Evolutionary conservation across 2,888 invertebrate genomes (phyloP), one percentile per base, ranked within the genome.

Genomic region (Perizoma flavofasciatum): DNA sequence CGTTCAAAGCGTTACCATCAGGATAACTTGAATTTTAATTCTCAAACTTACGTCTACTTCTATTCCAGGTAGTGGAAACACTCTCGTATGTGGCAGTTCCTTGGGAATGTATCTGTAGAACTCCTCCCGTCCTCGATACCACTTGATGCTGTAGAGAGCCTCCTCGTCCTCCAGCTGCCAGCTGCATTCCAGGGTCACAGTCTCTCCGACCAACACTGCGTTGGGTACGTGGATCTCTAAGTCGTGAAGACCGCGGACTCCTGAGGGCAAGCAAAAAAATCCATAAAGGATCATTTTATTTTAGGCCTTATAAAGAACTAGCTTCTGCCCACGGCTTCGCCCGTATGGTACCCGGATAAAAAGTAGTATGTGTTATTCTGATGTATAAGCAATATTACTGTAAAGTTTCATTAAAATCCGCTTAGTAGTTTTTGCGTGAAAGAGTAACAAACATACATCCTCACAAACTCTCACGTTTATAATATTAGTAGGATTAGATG

Each of bases 41-140:
- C 6, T 35, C 5, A 59, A 63, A 95, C 96, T 95, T 86, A 96
- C 96, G 84, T 96, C 95, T 50, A 96, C 95, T 82, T 94, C 94
- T 52, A 93, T 90, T 56, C 95, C 95, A 6, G 95, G 94, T 52
- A 95, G 86, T 0, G 95, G 94, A 77, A 96, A 96, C 33, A 95
- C 95, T 70, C 94, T 93, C 33, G 95, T 95, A 71, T 95, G 95
- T 4, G 96, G 96, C 68, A 95, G 85, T 81, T 96, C 96, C 79
- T 96, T 96, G 4, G 96, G 96, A 69, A 96, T 94, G 81, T 94
- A 96, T 80, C 96, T 93, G 90, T 95, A 96, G 92, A 96, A 96
- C 83, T 96, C 96, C 67, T 95, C 93, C 9, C 93, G 79, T 5
- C 96, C 96, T 71, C 96, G 94, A 90, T 96, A 96, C 96, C 96